Evolutionary conservation across 1,140 invertebrate genomes (phyloP), one percentile per base, ranked within the genome.

Genomic region (Ips nitidus): DNA sequence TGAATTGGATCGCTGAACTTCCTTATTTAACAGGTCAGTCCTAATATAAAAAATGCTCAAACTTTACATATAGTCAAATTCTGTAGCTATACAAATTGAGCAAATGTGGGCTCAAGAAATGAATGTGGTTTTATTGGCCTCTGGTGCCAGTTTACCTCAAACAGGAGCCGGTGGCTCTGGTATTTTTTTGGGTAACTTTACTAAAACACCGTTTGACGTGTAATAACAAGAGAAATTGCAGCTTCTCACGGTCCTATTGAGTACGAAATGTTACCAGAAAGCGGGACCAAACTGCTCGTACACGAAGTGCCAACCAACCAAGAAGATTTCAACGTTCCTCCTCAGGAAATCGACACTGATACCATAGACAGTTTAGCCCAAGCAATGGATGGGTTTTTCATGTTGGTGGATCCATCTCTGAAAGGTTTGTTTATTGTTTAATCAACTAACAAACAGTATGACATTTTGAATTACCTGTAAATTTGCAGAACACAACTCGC

Each of bases 1-100:
- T 88, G 0, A 86, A 86, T 56, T 94, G 93, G 91, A 88, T 88
- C 74, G 88, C 90, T 2, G 87, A 91, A 72, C 73, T 89, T 2
- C 91, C 90, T 1, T 90, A 90, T 75, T 80, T 93, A 3, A 89
- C 87, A 61, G 86, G 90, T 85, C 72, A 73, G 41, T 59, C 8
- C 42, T 40, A 41, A 2, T 64, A 6, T 41, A 64, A 38, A 41
- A 22, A 64, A 52, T 53, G 22, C 43, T 38, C 39, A 22, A 22
- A 22, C 22, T 22, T 22, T 22, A 22, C 22, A 22, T 22, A 22
- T 22, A 22, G 6, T 62, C 8, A 59, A 41, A 59, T 59, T 8
- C 4, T 62, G 2, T 40, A 80, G 83, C 81, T 2, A 52, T 83
- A 0, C 84, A 87, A 70, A 76, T 83, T 50, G 81, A 84, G 71